Base-by-base conservation (phyloP, 2,113 vertebrate species). In the Indicator indicator region DNA sequence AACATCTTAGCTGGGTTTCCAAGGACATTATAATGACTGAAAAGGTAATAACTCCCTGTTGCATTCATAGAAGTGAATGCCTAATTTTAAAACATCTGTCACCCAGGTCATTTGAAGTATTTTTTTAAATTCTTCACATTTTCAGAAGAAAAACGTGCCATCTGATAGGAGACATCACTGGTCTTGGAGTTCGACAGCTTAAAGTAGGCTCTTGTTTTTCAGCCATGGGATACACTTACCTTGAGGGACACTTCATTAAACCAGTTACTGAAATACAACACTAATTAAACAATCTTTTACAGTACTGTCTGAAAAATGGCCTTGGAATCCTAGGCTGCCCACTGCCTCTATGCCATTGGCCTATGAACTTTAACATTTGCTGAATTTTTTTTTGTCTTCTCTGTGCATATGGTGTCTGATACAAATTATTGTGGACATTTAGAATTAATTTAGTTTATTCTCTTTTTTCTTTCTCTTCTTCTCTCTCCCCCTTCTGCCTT, bases 1-100 rank as follows among this genome's bases (percentile, higher is more conserved):
- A 95, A 95, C 60, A 78, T 88, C 23, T 76, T 86, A 78, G 36
- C 63, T 85, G 52, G 40, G 46, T 86, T 95, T 89, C 80, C 27
- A 40, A 21, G 82, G 82, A 68, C 54, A 75, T 82, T 72, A 62
- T 83, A 82, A 83, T 88, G 91, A 77, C 71, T 77, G 72, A 75
- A 64, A 81, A 90, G n/a, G 19, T 58, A 83, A 38, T 73, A 86
- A 86, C 3, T 44, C 19, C 3, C 5, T 76, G 4, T 77, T 77
- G 40, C 52, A 60, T 80, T 76, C 28, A 27, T 33, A 27, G 8
- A 55, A 69, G 27, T n/a, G 33, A 55, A 50, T 55, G 42, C 15
- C 46, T 76, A 56, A 46, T 89, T 79, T 83, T 62, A 70, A 82
- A 60, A 40, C 2, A 20, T 79, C 32, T 70, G 18, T 72, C 38